Evolutionary conservation across 2,797 vertebrate species (phyloP), one percentile per base, ranked within the genome.

Genomic region (Sebastolobus altivelis): DNA sequence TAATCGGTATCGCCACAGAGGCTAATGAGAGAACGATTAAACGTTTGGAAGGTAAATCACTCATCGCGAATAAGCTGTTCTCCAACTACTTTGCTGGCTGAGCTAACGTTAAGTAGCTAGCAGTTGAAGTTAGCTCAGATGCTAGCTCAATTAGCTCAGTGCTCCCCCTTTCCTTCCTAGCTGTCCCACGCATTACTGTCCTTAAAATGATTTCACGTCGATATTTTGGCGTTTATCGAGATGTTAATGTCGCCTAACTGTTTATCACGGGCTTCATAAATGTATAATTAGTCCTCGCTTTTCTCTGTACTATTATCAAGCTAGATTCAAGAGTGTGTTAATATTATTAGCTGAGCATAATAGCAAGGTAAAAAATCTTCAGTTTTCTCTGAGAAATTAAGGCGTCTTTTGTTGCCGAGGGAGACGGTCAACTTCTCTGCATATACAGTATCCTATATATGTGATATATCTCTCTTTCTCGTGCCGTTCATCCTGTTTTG

Each of bases 31-130:
- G 63, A 54, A 16, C 59, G 16, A 27, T 40, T 59, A 37, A 68
- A 75, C 60, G 43, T 74, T 38, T 4, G 22, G 6, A 77, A 90
- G 83, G 91, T 93, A 91, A 90, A 78, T 33, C 8, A 2, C 2
- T 29, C 9, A 4, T 16, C 6, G 22, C 4, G 1, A 72, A 33
- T 29, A 20, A 75, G 70, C 27, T 29, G 1, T 49, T 56, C 11
- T 58, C n/a, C 10, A 67, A 49, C 59, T 72, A 59, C 16, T 83
- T 76, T 52, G 61, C 75, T 22, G 65, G 16, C 73, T 31, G 27
- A 79, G 84, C 86, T 89, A 92, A 77, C 46, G n/a, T 10, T 56
- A 70, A 74, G 55, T 68, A 67, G 82, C 60, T 60, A 61, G 4
- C 49, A 4, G 16, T 38, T 61, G 5, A 40, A 38, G 46, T 72